Evolutionary conservation across 2,113 vertebrate species (phyloP).

Genomic region (Embiotoca jacksoni): DNA sequence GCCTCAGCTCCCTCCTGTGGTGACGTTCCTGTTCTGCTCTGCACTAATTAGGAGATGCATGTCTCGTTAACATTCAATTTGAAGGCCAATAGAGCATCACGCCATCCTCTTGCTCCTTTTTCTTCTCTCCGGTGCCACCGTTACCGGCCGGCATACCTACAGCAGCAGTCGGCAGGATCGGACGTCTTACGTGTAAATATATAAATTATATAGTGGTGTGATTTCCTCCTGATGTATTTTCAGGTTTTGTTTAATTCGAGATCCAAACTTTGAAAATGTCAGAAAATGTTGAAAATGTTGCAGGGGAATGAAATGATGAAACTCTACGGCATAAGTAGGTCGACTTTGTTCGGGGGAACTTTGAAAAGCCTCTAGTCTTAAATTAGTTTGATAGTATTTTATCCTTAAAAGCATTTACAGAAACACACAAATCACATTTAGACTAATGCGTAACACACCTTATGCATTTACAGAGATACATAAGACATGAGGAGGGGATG

Average conservation of each 20-base stretch:
- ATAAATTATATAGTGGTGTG: not conserved
- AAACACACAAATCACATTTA: slow-evolving; percentile 21
- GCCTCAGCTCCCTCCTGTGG: slow-evolving; percentile 64
- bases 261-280: not conserved
- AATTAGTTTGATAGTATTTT: not conserved
- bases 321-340: too few relatives aligned
- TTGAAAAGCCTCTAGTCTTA: not conserved
- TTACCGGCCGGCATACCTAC: slow-evolving; percentile 14
- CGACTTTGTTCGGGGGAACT: not conserved
- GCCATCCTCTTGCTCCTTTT: slow-evolving; percentile 44
- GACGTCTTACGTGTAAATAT: slow-evolving; percentile 25
- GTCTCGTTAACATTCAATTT: slow-evolving; percentile 88
- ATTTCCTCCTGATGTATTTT: slow-evolving; percentile 18
- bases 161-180: slow-evolving; percentile 6
- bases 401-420: slow-evolving; percentile 9
- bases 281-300: too few relatives aligned
- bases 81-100: slow-evolving; percentile 79
- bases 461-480: slow-evolving; percentile 14
- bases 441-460: not conserved
- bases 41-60: slow-evolving; percentile 83
- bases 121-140: slow-evolving; percentile 32
- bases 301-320: too few relatives aligned
- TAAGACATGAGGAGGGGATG: slow-evolving; percentile 23
- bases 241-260: slow-evolving; percentile 23
- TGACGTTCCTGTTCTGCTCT: slow-evolving; percentile 72